Base-by-base conservation (phyloP, 2,797 vertebrate genomes). In the Crocidura indochinensis region DNA sequence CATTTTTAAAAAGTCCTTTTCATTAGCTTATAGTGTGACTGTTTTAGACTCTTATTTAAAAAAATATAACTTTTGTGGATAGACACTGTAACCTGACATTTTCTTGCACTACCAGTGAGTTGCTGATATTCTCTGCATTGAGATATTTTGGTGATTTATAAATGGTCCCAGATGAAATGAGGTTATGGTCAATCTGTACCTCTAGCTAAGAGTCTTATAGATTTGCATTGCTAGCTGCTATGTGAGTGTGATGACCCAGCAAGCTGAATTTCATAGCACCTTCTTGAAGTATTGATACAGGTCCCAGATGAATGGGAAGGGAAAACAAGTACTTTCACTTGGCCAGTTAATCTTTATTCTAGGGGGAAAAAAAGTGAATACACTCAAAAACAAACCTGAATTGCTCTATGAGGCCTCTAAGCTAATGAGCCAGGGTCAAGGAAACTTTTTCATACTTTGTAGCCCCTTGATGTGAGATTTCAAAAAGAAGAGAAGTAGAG, bases 341-440 rank as follows among this genome's bases (percentile, higher is more conserved):
- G 62, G 2, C 92, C 87, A 85, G 89, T 53, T 94, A 92, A 96
- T 83, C 90, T 92, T 84, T 91, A 90, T 87, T 82, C 96, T 38
- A 19, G 97, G 92, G 94, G 84, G 95, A 95, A 95, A 88, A 93
- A 90, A 94, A 82, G 95, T 38, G 38, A 38, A 96, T 88, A 92
- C 93, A 92, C 95, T 96, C 94, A 97, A 92, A 97, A 95, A 89
- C 92, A 96, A 95, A 96, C 77, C 74, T n/a, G 67, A 96, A 96
- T 90, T 95, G 96, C 95, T 94, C 88, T 88, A 65, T 27, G 47
- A 74, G 93, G 83, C 92, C 96, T 87, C 78, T 83, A 88, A 96
- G 93, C 96, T 94, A 95, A 96, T 94, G 85, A 95, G 77, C 93
- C 95, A 96, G 91, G 94, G 93, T 95, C 94, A 93, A 83, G 90